Base-by-base conservation (phyloP, 1,140 invertebrate genomes). In the Caenorhabditis brenneri region DNA sequence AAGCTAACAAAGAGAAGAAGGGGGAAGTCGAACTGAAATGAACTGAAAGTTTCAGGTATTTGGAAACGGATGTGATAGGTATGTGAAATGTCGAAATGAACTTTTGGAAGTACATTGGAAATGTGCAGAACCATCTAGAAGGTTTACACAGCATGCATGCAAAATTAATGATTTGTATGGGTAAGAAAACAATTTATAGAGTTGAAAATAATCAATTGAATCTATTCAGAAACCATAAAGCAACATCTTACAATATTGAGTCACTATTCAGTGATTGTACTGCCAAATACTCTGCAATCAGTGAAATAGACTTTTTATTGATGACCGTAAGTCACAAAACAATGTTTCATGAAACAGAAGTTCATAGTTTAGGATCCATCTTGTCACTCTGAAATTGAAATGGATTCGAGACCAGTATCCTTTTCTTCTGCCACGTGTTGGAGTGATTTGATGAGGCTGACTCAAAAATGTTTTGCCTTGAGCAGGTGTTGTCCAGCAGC, bases 401-500 rank as follows among this genome's bases (percentile, higher is more conserved):
- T 42, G 65, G 36, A 46, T 12, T 74, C n/a, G 1, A n/a, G 65
- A 74, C 33, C 36, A 24, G 2, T 24, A 2, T 42, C 36, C 3
- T 42, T 74, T 15, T 74, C 65, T n/a, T 74, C 65, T 42, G 33
- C 36, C 33, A 42, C 65, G 16, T 74, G 65, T 42, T 74, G 65
- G 65, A 74, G 65, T 74, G 65, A 74, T 74, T 24, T 74, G 9
- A 74, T 74, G 65, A 74, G 65, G 46, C 36, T 74, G 36, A 74
- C 65, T 27, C 65, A 74, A 24, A 74, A 74, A 24, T 74, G 65
- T 42, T 74, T 74, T 24, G n/a, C 65, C 1, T 42, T 74, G 65
- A 74, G 65, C 24, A 31, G 65, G 46, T 74, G 65, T 42, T 74
- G 65, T 42, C 65, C 65, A 74, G 65, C 65, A 46, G 65, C 65